phyloP scores from a whole-genome alignment of 2,888 invertebrate genomes.

The Osmoderma eremita region DNA sequence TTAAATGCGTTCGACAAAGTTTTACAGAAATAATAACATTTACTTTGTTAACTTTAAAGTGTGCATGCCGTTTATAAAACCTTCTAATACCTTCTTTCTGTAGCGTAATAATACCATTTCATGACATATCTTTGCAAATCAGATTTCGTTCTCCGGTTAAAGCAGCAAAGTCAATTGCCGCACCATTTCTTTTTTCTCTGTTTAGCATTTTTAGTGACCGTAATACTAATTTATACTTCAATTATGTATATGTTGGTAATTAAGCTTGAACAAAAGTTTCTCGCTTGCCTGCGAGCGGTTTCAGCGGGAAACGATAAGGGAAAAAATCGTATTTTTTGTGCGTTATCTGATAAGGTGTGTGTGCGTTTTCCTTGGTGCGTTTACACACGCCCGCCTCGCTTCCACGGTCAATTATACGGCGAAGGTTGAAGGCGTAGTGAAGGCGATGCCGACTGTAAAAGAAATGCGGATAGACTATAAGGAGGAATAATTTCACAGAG shows the following conservation, averaged over 20 bases:
- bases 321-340: conserved; percentile 35
- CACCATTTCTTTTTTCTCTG: conserved; percentile 18
- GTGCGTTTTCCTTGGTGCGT: conserved; percentile 22
- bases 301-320: conserved; percentile 24
- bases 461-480: conserved; percentile 8
- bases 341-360: conserved; percentile 33
- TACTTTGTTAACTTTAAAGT: too few relatives aligned
- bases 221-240: conserved; percentile 32
- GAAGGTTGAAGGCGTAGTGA: conserved; percentile 19
- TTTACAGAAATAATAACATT: too few relatives aligned
- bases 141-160: conserved; percentile 1
- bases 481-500: conserved; percentile 7
- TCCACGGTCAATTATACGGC: conserved; percentile 1
- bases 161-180: neutral
- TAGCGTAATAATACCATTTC: too few relatives aligned
- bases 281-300: conserved; percentile 31
- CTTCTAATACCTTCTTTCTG: too few relatives aligned
- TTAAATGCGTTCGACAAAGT: too few relatives aligned
- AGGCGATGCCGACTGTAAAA: conserved; percentile 1
- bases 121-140: too few relatives aligned
- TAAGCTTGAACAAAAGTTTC: conserved; percentile 28
- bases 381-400: conserved; percentile 9
- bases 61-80: too few relatives aligned
- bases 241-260: conserved; percentile 32
- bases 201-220: conserved; percentile 27